Evolutionary conservation across 1,140 invertebrate species (phyloP).

Genomic region (Musca vetustissima): DNA sequence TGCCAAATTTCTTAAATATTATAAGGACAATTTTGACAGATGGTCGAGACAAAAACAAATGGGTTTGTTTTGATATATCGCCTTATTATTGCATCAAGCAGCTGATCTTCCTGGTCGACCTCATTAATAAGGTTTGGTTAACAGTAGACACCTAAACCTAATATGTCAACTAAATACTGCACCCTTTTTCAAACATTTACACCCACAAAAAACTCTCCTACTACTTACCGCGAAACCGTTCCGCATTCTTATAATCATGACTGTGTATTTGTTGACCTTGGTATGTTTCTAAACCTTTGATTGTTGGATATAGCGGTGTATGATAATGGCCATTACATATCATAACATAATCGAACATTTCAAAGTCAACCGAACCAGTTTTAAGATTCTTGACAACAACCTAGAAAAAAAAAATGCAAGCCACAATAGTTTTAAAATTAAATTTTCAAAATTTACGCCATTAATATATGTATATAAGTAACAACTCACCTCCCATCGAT

Average conservation of each 20-base stretch:
- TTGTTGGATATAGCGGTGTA: constrained; percentile 63
- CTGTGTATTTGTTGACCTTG: constrained; percentile 76
- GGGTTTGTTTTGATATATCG: too few relatives aligned
- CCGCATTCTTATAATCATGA: constrained; percentile 79
- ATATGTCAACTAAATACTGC: constrained; percentile 6
- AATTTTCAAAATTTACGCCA: too few relatives aligned
- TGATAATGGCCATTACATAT: constrained; percentile 86
- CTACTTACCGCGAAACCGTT: constrained; percentile 62
- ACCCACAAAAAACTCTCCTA: background rate
- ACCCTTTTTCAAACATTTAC: background rate
- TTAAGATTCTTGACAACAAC: constrained; percentile 60
- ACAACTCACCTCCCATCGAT: constrained; percentile 47
- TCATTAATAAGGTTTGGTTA: too few relatives aligned
- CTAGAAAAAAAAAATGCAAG: too few relatives aligned
- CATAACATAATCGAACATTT: constrained; percentile 77
- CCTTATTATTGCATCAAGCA: too few relatives aligned
- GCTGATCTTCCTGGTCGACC: too few relatives aligned
- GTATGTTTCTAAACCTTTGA: constrained; percentile 69
- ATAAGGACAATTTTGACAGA: too few relatives aligned
- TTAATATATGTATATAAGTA: too few relatives aligned
- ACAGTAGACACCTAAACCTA: too few relatives aligned
- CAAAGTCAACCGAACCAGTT: constrained; percentile 56
- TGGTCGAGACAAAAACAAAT: too few relatives aligned
- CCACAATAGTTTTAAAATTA: too few relatives aligned
- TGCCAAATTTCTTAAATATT: too few relatives aligned